Conservation (phyloP, 2,888 invertebrate species). For the Cheilosia vernalis region DNA sequence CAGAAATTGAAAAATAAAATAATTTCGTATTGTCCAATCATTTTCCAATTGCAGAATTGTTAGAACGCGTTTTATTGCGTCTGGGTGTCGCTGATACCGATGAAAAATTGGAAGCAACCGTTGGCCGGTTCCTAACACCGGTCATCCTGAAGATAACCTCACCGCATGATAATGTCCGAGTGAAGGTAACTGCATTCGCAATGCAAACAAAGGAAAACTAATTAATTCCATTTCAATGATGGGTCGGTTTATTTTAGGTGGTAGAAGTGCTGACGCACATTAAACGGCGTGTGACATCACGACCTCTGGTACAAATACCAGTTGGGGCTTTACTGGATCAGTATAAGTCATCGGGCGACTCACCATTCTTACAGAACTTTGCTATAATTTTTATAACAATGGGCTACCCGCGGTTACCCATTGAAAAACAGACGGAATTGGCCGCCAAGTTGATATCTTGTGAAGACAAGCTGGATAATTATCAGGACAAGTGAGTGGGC, state of each 20-base stretch:
- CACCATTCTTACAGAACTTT: slow-evolving; percentile 93
- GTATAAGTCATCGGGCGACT: slow-evolving; percentile 87
- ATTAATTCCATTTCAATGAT: background rate
- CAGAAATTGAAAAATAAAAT: slow-evolving; percentile 6
- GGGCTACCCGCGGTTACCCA: slow-evolving; percentile 92
- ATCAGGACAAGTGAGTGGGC: slow-evolving; percentile 90
- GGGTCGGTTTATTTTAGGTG: slow-evolving; percentile 85
- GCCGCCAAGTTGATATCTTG: slow-evolving; percentile 90
- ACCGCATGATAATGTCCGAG: slow-evolving; percentile 91
- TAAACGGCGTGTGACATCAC: slow-evolving; percentile 93
- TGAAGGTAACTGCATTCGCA: slow-evolving; percentile 84
- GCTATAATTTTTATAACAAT: slow-evolving; percentile 96
- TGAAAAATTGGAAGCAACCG: slow-evolving; percentile 92
- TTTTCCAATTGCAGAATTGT: slow-evolving; percentile 86
- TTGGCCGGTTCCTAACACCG: slow-evolving; percentile 92
- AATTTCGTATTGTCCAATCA: background rate
- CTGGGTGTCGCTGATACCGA: slow-evolving; percentile 95
- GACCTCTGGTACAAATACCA: slow-evolving; percentile 92
- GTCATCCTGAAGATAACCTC: slow-evolving; percentile 95
- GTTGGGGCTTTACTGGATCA: slow-evolving; percentile 92
- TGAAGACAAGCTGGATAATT: slow-evolving; percentile 91
- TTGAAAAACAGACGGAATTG: slow-evolving; percentile 89
- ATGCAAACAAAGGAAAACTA: background rate
- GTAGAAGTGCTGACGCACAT: slow-evolving; percentile 96
- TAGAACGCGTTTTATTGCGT: slow-evolving; percentile 94